Conservation (phyloP, 2,888 invertebrate genomes). For the Lysandra coridon region DNA sequence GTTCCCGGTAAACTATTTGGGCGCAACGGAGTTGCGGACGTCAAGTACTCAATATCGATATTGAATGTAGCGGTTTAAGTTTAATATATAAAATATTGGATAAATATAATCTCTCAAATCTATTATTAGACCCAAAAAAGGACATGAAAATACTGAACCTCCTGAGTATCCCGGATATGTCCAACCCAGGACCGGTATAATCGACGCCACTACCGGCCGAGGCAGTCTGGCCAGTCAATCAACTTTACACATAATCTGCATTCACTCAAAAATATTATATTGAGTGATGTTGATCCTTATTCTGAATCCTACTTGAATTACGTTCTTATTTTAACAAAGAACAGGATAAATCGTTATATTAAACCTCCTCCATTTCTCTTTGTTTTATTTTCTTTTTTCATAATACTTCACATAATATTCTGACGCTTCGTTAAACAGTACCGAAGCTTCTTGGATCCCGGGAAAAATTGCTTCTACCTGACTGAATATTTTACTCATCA, state of each 20-base stretch:
- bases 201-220: too few relatives aligned
- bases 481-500: background rate
- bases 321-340: background rate
- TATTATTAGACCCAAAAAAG: too few relatives aligned
- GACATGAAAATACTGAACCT: too few relatives aligned
- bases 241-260: background rate
- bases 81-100: too few relatives aligned
- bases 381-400: slow-evolving; percentile 12
- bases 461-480: background rate
- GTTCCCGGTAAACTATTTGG: too few relatives aligned
- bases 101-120: too few relatives aligned
- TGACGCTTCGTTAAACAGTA: background rate
- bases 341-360: background rate
- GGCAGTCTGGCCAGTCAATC: too few relatives aligned
- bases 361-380: background rate
- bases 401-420: background rate
- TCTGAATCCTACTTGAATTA: background rate
- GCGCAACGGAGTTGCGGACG: too few relatives aligned
- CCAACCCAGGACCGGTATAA: too few relatives aligned
- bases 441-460: background rate
- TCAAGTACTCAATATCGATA: too few relatives aligned
- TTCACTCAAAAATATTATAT: background rate
- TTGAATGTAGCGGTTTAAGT: too few relatives aligned
- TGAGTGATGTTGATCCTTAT: background rate
- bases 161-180: too few relatives aligned